Conservation (phyloP, 2,888 invertebrate species). For the Cotesia congregata region DNA sequence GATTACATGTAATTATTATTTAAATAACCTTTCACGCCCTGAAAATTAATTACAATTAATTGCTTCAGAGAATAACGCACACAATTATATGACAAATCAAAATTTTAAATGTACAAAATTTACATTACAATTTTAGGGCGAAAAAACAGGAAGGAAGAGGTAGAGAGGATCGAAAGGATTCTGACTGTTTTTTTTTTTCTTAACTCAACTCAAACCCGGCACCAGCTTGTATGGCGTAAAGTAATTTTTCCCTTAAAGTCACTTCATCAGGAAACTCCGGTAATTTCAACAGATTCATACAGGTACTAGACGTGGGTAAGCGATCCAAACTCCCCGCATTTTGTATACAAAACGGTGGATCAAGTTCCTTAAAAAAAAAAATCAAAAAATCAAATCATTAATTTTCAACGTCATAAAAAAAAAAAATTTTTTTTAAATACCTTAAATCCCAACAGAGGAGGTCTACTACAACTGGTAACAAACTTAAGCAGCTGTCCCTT, state of each 20-base stretch:
- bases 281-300: conserved; percentile 97
- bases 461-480: conserved; percentile 97
- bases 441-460: conserved; percentile 97
- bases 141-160: neutral
- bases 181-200: conserved; percentile 48
- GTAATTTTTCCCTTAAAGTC: conserved; percentile 83
- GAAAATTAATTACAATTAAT: neutral
- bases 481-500: conserved; percentile 93
- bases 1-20: neutral
- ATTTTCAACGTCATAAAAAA: neutral
- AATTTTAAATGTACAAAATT: neutral
- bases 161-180: neutral
- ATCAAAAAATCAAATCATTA: conserved; percentile 1
- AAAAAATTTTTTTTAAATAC: too few relatives aligned
- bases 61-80: neutral
- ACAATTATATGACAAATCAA: neutral
- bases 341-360: conserved; percentile 97
- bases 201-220: conserved; percentile 97
- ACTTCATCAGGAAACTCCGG: conserved; percentile 89
- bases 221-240: conserved; percentile 94
- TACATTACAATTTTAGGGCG: neutral
- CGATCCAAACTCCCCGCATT: conserved; percentile 91
- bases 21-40: conserved; percentile 1
- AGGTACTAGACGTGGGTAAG: conserved; percentile 96
- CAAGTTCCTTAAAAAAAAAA: conserved; percentile 79